phyloP scores from a whole-genome alignment of 2,797 vertebrate genomes.

The Poecilia gillii region DNA sequence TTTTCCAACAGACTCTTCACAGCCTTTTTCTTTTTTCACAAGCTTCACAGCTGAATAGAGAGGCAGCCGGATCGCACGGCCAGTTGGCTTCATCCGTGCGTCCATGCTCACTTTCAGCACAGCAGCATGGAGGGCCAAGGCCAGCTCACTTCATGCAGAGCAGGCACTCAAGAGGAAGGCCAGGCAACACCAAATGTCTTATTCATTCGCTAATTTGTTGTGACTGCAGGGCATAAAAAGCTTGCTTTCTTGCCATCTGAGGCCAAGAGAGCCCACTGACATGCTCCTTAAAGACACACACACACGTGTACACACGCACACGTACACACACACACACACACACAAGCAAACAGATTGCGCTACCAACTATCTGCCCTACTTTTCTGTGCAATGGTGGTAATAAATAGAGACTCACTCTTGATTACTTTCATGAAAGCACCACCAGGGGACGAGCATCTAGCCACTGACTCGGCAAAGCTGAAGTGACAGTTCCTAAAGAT shows the following conservation, averaged over 20 bases:
- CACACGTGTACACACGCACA: not conserved
- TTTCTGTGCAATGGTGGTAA: slow-evolving; percentile 78
- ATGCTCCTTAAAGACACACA: slow-evolving; percentile 63
- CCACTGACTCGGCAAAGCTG: slow-evolving; percentile 57
- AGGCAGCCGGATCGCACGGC: slow-evolving; percentile 52
- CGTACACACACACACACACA: slow-evolving; percentile 6
- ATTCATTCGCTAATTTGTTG: slow-evolving; percentile 84
- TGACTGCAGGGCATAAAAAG: slow-evolving; percentile 84
- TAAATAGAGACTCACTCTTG: slow-evolving; percentile 74
- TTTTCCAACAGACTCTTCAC: slow-evolving; percentile 23
- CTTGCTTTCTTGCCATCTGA: slow-evolving; percentile 84
- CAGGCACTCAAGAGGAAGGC: slow-evolving; percentile 83
- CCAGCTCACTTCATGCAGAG: slow-evolving; percentile 78
- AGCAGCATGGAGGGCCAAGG: slow-evolving; percentile 62
- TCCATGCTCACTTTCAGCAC: slow-evolving; percentile 55
- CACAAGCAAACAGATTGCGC: slow-evolving; percentile 39
- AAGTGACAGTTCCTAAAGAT: slow-evolving; percentile 43
- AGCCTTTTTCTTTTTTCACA: not conserved
- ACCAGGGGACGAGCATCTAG: slow-evolving; percentile 72
- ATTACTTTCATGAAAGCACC: slow-evolving; percentile 73
- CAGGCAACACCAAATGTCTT: slow-evolving; percentile 86
- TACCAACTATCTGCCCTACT: slow-evolving; percentile 77
- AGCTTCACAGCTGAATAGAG: slow-evolving; percentile 26
- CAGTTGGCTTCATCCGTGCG: slow-evolving; percentile 59
- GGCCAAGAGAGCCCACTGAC: slow-evolving; percentile 75